Base-by-base conservation (phyloP, 2,888 invertebrate genomes). In the Drosophila stalkeri region DNA sequence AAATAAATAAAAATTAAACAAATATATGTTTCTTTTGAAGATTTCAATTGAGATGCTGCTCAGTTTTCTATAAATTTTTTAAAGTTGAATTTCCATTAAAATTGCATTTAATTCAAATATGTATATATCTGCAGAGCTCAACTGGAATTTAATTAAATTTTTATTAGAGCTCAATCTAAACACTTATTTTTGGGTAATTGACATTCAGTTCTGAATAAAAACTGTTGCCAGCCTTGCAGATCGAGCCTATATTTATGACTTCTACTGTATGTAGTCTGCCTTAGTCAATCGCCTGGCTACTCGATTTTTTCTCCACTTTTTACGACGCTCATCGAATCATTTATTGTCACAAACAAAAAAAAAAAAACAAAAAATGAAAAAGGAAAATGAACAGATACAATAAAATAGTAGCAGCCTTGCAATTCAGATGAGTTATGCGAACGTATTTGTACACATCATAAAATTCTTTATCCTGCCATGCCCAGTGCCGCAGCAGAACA, bases 391-490 rank as follows among this genome's bases (percentile, higher is more conserved):
- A 14, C 16, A 20, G 52, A 49, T 49, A 49, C 49, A 43, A 61
- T 51, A 61, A 37, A 51, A 35, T 61, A 65, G 18, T 60, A 64
- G 18, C 4, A 51, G 35, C 23, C 37, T 23, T 8, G 31, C 56
- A 64, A 56, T 56, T 43, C 41, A n/a, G 11, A 56, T 39, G 56
- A 68, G 56, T 68, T 49, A 56, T 56, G 64, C 56, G 43, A 37
- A 33, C 18, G 35, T 39, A 35, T 60, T 54, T 61, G 55, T 51
- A 56, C 67, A 64, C 39, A 47, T 54, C 64, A 68, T 57, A 68
- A 57, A 52, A 52, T 66, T 31, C 44, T 23, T 23, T 52, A 39
- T 56, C 16, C n/a, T 39, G 44, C 31, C 49, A 27, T 54, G 33
- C 49, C 63, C 64, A 18, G 52, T 6, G 43, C 55, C 39, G 43